phyloP scores from a whole-genome alignment of 2,113 vertebrate species.

The Percina caprodes region DNA sequence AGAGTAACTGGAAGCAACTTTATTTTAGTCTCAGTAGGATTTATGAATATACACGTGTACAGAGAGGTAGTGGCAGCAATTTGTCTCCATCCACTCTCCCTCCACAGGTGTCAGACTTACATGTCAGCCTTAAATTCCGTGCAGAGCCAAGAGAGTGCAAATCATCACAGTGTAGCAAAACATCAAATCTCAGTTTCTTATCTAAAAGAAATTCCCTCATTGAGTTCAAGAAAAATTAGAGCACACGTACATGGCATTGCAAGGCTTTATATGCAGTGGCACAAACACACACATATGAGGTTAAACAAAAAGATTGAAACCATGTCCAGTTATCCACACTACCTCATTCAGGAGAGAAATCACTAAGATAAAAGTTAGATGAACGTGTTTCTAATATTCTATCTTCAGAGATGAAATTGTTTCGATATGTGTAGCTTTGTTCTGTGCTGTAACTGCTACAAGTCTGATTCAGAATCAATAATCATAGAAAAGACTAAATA shows the following conservation, averaged over 20 bases:
- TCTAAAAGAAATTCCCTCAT: conserved; percentile 49
- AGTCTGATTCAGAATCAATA: conserved; percentile 8
- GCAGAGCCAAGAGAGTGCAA: conserved; percentile 58
- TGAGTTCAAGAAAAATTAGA: conserved; percentile 25
- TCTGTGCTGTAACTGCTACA: conserved; percentile 9
- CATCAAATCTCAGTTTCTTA: conserved; percentile 81
- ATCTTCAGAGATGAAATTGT: conserved; percentile 13
- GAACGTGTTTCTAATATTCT: conserved; percentile 31
- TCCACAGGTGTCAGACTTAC: conserved; percentile 26
- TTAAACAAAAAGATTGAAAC: conserved; percentile 27
- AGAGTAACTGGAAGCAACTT: conserved; percentile 73
- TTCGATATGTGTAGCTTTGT: conserved; percentile 36
- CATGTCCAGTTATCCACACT: conserved; percentile 43
- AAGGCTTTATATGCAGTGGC: conserved; percentile 7
- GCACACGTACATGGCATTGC: background rate
- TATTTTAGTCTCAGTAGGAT: conserved; percentile 85
- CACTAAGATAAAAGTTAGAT: conserved; percentile 5
- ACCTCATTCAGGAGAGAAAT: background rate
- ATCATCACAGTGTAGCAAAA: conserved; percentile 76
- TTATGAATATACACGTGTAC: conserved; percentile 77
- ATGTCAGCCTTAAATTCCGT: background rate
- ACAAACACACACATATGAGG: conserved; percentile 28
- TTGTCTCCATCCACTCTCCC: conserved; percentile 51
- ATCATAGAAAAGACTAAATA: conserved; percentile 10
- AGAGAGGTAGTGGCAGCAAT: conserved; percentile 85